Percentiles rank a stretch among this genome's conserved stretches.
Conservation (phyloP, 2,797 vertebrate genomes). For the Urophycis tenuis region DNA sequence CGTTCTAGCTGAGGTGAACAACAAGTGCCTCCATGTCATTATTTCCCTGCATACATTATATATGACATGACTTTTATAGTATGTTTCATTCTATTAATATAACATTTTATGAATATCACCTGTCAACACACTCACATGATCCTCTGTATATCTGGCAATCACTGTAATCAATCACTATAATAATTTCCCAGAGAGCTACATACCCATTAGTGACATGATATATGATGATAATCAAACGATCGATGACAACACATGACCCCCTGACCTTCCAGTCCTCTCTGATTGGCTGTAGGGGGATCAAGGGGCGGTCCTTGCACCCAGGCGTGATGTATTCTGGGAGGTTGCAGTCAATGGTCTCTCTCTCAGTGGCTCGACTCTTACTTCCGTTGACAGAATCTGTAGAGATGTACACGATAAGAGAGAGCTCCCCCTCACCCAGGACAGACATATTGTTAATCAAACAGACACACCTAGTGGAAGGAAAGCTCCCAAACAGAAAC, state of each 20-base stretch:
- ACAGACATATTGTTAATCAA: neutral
- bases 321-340: constrained; percentile 87
- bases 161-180: neutral
- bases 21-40: neutral
- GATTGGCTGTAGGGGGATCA: constrained; percentile 80
- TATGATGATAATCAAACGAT: neutral
- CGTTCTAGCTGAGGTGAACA: too few species aligned
- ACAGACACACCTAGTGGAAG: neutral
- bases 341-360: constrained; percentile 75
- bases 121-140: neutral
- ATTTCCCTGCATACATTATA: neutral
- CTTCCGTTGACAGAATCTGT: constrained; percentile 45
- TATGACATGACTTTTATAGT: neutral
- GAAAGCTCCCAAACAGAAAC: too few species aligned
- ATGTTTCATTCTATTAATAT: neutral
- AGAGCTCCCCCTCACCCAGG: neutral
- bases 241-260: neutral
- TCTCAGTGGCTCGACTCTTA: constrained; percentile 73
- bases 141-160: neutral
- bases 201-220: neutral
- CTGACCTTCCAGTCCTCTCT: constrained; percentile 84
- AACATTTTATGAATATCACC: neutral
- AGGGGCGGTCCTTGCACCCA: constrained; percentile 78
- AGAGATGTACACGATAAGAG: neutral
- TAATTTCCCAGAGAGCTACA: neutral